Evolutionary conservation across 2,113 vertebrate species (phyloP).

Genomic region (Laterallus jamaicensis): DNA sequence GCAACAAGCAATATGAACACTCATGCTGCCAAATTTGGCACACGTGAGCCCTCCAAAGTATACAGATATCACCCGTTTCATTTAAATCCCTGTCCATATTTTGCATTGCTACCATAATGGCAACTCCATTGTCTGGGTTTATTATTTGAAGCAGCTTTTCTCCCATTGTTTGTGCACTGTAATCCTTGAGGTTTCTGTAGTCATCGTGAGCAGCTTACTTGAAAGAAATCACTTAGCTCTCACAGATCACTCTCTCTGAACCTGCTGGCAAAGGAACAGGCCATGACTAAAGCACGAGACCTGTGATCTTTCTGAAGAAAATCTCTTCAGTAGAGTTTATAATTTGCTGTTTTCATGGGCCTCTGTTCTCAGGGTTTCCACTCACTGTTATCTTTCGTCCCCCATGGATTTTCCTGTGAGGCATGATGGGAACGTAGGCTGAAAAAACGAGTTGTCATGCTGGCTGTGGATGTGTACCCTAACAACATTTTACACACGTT

Average conservation of each 20-base stretch:
- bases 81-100: conserved; percentile 35
- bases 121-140: conserved; percentile 47
- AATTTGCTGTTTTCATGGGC: conserved; percentile 52
- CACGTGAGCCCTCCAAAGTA: conserved; percentile 40
- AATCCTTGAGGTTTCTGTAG: conserved; percentile 60
- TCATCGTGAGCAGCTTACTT: conserved; percentile 49
- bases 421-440: background rate
- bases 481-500: background rate
- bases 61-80: background rate
- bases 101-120: conserved; percentile 25
- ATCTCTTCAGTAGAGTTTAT: conserved; percentile 48
- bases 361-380: conserved; percentile 27
- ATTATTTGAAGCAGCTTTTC: conserved; percentile 64
- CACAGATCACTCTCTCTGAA: conserved; percentile 34
- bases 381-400: background rate
- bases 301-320: conserved; percentile 48
- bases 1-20: conserved; percentile 30
- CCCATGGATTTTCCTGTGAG: background rate
- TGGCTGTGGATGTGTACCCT: background rate
- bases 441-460: background rate
- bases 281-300: conserved; percentile 25
- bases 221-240: conserved; percentile 53
- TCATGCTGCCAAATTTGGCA: conserved; percentile 35
- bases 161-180: conserved; percentile 55
- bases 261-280: conserved; percentile 2